Percentiles rank a stretch among this genome's conserved stretches.
phyloP scores from a whole-genome alignment of 2,888 invertebrate genomes.

The Drosophila mimetica region DNA sequence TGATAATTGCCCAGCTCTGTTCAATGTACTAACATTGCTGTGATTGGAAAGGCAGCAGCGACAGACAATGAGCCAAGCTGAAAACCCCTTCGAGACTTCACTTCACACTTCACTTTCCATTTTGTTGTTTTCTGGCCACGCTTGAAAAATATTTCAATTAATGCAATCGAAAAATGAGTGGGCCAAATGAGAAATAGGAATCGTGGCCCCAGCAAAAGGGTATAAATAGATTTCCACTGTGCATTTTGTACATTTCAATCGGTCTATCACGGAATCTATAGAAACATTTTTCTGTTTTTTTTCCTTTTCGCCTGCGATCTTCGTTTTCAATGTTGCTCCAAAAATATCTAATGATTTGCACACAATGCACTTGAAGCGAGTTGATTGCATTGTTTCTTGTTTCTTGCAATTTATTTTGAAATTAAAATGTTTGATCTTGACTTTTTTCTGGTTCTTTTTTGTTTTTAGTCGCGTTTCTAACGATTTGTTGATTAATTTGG shows the following conservation, averaged over 20 bases:
- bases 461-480: neutral
- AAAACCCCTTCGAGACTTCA: slow-evolving; percentile 46
- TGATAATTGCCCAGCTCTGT: slow-evolving; percentile 52
- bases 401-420: no score
- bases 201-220: slow-evolving; percentile 25
- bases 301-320: neutral
- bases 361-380: slow-evolving; percentile 7
- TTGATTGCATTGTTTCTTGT: neutral
- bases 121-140: slow-evolving; percentile 43
- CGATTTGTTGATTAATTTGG: neutral
- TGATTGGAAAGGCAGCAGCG: slow-evolving; percentile 62
- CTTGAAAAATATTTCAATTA: slow-evolving; percentile 47
- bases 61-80: slow-evolving; percentile 31
- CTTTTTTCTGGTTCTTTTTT: neutral
- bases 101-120: slow-evolving; percentile 61
- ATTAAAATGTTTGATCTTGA: slow-evolving; percentile 1
- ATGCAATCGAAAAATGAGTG: slow-evolving; percentile 37
- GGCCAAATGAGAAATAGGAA: slow-evolving; percentile 15
- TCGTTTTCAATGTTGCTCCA: slow-evolving; percentile 5
- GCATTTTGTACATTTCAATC: slow-evolving; percentile 42
- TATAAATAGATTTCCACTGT: slow-evolving; percentile 33
- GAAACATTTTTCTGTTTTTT: slow-evolving; percentile 8
- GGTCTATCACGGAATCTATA: slow-evolving; percentile 54
- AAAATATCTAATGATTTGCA: slow-evolving; percentile 10
- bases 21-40: slow-evolving; percentile 49